A percentile compares a stretch with the other conserved stretches of the same genome.
phyloP scores from a whole-genome alignment of 2,113 vertebrate species.

The Triplophysa siluroides region DNA sequence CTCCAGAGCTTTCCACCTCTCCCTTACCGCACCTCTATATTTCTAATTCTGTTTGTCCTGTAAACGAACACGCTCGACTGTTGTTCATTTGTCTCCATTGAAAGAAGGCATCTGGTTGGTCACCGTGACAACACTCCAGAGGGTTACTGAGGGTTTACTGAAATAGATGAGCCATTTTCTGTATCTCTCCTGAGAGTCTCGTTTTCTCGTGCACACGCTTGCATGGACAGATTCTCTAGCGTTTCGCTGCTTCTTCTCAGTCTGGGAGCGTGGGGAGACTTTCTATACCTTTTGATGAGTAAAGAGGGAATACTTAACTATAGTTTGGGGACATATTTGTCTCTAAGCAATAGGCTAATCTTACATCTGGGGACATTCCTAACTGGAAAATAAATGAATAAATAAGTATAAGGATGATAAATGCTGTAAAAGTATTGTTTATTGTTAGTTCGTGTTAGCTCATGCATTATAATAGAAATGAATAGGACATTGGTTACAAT shows the following conservation, averaged over 20 bases:
- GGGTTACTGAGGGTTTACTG: conserved; percentile 38
- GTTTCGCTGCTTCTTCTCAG: conserved; percentile 4
- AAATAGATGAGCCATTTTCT: conserved; percentile 51
- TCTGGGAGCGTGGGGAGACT: neutral
- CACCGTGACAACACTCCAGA: conserved; percentile 31
- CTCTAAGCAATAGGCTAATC: too few relatives aligned
- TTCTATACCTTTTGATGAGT: neutral
- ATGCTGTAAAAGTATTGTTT: too few relatives aligned
- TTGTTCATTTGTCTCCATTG: conserved; percentile 51
- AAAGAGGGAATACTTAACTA: neutral
- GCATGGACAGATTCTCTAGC: neutral
- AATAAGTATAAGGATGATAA: neutral
- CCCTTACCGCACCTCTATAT: neutral
- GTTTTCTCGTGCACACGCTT: neutral
- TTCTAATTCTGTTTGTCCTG: neutral
- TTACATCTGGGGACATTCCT: neutral
- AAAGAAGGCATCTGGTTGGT: conserved; percentile 32
- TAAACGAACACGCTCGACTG: conserved; percentile 29
- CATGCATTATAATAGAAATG: too few relatives aligned
- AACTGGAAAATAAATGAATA: neutral
- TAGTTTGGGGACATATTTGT: neutral
- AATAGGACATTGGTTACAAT: too few relatives aligned
- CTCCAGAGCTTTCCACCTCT: conserved; percentile 3
- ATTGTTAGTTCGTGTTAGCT: too few relatives aligned
- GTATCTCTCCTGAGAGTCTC: conserved; percentile 10